Evolutionary conservation across 2,888 invertebrate genomes (phyloP), one percentile per base, ranked within the genome.

Genomic region (Drosophila colorata): DNA sequence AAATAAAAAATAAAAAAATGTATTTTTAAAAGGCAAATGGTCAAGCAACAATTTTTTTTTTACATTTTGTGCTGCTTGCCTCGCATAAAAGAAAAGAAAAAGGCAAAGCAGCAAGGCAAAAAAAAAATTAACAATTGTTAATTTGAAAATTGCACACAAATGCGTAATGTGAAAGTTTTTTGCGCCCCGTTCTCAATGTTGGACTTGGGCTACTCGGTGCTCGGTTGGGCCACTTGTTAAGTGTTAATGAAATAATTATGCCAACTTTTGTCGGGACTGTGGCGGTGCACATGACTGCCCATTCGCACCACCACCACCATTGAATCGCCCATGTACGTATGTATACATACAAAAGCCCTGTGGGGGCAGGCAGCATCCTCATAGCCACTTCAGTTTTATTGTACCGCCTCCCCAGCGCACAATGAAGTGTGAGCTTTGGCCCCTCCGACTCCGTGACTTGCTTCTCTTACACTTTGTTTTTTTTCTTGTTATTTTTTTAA

Each of bases 171-270:
- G 80, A 89, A 87, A 90, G 89, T 89, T 87, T 89, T 89, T 75
- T 70, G 65, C 73, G 66, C 68, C 61, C 64, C 77, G 48, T 51
- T 57, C 44, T 13, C 53, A 47, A 20, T 46, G 46, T 37, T 43
- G 41, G 56, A 79, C 75, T 74, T 57, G 41, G 38, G 14, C 2
- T 18, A 14, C 41, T 13, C 18, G 48, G 37, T 35, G 16, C 63
- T 61, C 58, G 66, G 57, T 69, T 75, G 70, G 69, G 88, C 81
- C 87, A 82, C 83, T 82, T 88, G 80, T 86, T 86, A 85, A 86
- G 89, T 86, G 89, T 88, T 88, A 88, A 88, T 88, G 88, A 90
- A 90, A 89, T 89, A 86, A 89, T 88, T 88, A 88, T 90, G 88
- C 78, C 79, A 89, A 89, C 79, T 82, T 88, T 85, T 69, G 69